Percentiles rank a stretch among this genome's conserved stretches.
Evolutionary conservation across 2,113 vertebrate genomes (phyloP).

Genomic region (Spizaetus ornatus): DNA sequence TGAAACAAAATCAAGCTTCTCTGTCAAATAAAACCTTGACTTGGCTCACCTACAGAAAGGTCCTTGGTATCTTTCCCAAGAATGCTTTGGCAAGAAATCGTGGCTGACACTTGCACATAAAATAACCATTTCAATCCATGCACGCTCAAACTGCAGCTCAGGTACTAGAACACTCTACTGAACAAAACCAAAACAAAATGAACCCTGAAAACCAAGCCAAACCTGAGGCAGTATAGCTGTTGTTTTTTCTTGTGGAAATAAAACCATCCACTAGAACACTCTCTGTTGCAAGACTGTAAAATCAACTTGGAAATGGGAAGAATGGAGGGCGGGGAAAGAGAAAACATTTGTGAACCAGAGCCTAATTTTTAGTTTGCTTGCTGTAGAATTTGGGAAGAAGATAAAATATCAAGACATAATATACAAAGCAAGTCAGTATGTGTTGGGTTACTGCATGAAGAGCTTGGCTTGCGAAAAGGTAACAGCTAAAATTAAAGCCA

Average conservation of each 20-base stretch:
- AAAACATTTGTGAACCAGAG: not conserved
- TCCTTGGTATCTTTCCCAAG: not conserved
- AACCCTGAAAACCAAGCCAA: not conserved
- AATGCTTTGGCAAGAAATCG: not conserved
- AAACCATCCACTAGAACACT: not conserved
- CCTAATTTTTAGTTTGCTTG: not conserved
- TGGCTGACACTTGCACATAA: not conserved
- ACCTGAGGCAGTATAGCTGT: not conserved
- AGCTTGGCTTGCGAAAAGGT: not conserved
- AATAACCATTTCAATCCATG: not conserved
- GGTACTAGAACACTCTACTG: not conserved
- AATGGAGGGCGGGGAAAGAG: rapidly evolving
- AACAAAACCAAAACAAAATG: not conserved
- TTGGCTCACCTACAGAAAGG: not conserved
- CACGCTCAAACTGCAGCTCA: not conserved
- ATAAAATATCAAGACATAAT: not conserved
- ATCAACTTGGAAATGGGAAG: not conserved
- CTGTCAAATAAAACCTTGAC: not conserved
- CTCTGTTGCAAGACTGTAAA: not conserved
- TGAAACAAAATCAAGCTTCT: not conserved
- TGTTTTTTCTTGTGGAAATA: not conserved
- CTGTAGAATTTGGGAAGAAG: not conserved
- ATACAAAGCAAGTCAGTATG: not conserved
- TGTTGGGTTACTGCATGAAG: not conserved
- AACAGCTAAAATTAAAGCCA: not conserved